These are phyloP conservation scores for Cyanistes caeruleus DNA, from an alignment of 2,113 vertebrate species.

Conservation along the genomic window DNA sequence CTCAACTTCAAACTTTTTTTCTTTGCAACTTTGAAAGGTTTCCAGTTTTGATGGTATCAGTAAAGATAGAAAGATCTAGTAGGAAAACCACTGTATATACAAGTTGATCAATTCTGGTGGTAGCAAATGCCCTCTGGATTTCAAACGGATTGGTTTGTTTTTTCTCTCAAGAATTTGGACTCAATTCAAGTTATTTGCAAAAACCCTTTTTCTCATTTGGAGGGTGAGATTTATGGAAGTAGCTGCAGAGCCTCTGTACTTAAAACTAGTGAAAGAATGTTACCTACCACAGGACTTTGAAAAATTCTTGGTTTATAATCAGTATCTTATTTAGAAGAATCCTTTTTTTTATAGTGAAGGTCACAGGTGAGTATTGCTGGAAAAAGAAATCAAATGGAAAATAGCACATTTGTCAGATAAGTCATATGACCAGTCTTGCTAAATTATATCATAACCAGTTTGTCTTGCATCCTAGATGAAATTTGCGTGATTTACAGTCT, in stretches of 20 bases:
- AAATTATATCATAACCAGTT: background rate
- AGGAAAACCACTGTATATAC: background rate
- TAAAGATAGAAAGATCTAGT: background rate
- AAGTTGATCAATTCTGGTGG: background rate
- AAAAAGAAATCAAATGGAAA: background rate
- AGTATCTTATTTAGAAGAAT: background rate
- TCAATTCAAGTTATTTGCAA: background rate
- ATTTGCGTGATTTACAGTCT: background rate
- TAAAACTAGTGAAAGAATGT: background rate
- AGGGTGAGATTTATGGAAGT: background rate
- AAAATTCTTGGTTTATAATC: background rate
- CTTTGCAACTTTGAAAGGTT: background rate
- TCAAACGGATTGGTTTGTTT: background rate
- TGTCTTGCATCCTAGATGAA: background rate
- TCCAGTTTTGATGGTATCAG: background rate
- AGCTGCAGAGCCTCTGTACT: background rate
- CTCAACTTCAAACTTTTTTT: background rate
- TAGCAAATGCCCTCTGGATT: background rate
- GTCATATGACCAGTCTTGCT: background rate
- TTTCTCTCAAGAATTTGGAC: background rate
- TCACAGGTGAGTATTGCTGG: background rate
- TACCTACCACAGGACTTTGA: background rate
- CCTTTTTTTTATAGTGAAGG: background rate
- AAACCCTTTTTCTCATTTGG: background rate
- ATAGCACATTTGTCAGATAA: background rate